Evolutionary conservation across 1,140 invertebrate genomes (phyloP), one percentile per base, ranked within the genome.

Genomic region (Luehdorfia chinensis): DNA sequence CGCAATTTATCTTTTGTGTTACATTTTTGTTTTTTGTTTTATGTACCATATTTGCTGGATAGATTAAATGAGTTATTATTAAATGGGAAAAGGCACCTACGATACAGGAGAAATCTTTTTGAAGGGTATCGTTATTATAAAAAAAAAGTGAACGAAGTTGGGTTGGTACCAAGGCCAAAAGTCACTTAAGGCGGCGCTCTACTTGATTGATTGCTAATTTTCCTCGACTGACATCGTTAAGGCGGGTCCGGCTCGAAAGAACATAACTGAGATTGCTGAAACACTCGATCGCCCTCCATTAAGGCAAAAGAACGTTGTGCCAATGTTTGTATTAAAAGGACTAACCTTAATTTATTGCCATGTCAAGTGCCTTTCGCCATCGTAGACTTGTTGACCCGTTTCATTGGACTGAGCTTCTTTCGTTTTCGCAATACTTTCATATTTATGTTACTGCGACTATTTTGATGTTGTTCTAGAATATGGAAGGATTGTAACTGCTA

Each of bases 151-250:
- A n/a, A n/a, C n/a, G n/a, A n/a, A n/a, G n/a, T n/a, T n/a, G n/a
- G n/a, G n/a, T n/a, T n/a, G n/a, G n/a, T n/a, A 14, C 39, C 21
- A 46, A 50, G 47, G 25, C 43, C 16, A 43, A 32, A 32, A 50
- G 34, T 39, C 50, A 62, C 55, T 59, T 49, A 52, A 57, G 57
- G 36, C 44, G 57, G 36, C 44, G 31, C 50, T 49, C 39, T 44
- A 51, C 50, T 59, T 57, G 63, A 66, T 62, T 59, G 63, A 66
- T 62, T 62, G 63, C 62, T 62, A 66, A 66, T 62, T 59, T 54
- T 45, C 50, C 44, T 56, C 25, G 33, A n/a, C 27, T 37, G 47
- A 36, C 36, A 43, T 52, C 49, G 49, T 50, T 50, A 48, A n/a
- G n/a, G n/a, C n/a, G n/a, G n/a, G n/a, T n/a, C n/a, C 53, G 39